Percentiles rank a stretch among this genome's conserved stretches.
phyloP scores from a whole-genome alignment of 2,888 invertebrate species.

The Parnassius glacialis region DNA sequence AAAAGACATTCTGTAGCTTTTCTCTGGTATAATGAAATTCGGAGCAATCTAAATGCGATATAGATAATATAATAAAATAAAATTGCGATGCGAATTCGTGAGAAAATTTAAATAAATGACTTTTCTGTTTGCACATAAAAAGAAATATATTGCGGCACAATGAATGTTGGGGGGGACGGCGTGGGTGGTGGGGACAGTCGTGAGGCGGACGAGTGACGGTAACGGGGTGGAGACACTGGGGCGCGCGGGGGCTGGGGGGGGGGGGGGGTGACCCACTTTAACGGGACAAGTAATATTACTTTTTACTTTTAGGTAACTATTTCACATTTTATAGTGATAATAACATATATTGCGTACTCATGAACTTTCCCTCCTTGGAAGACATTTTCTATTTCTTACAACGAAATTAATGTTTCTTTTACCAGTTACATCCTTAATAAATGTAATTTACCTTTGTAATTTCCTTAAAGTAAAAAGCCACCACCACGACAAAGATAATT shows the following conservation, averaged over 20 bases:
- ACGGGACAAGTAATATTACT: conserved; percentile 82
- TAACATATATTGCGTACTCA: conserved; percentile 55
- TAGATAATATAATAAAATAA: conserved; percentile 80
- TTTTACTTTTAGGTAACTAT: conserved; percentile 82
- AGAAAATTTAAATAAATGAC: conserved; percentile 82
- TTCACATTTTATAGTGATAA: conserved; percentile 78
- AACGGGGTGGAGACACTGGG: conserved; percentile 42
- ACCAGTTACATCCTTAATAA: too few species aligned
- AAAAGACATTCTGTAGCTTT: conserved; percentile 36
- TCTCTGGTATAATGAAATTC: conserved; percentile 50
- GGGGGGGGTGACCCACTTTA: conserved; percentile 76
- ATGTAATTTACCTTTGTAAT: conserved; percentile 5
- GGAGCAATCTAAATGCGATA: conserved; percentile 74
- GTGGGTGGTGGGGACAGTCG: conserved; percentile 66
- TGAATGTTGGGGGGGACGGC: conserved; percentile 74
- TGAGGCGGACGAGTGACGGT: conserved; percentile 64
- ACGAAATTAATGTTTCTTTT: background rate
- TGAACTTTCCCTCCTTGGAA: conserved; percentile 44
- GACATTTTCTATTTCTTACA: conserved; percentile 34
- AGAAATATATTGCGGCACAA: conserved; percentile 82
- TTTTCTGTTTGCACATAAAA: conserved; percentile 82
- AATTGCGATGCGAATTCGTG: conserved; percentile 81
- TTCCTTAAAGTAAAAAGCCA: background rate
- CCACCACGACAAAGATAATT: too few species aligned
- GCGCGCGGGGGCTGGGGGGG: conserved; percentile 50